phyloP scores from a whole-genome alignment of 2,888 invertebrate genomes.

The Dicycla oo region DNA sequence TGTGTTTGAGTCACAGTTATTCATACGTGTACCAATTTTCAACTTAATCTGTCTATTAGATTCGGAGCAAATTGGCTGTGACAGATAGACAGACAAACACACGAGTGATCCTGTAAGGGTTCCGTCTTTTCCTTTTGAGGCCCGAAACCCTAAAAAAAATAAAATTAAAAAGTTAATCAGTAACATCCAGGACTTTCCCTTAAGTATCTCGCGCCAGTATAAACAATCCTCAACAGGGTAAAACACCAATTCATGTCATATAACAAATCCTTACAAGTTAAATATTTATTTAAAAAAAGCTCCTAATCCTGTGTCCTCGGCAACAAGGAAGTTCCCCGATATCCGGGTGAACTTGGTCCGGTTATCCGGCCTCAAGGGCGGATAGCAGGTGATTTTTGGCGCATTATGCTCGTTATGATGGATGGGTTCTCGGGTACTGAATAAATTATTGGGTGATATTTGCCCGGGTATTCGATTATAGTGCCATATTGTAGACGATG shows the following conservation, averaged over 20 bases:
- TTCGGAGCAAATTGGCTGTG: no score
- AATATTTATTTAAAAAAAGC: constrained; percentile 15
- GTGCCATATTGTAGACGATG: neutral
- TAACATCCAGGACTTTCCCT: no score
- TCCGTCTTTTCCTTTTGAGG: no score
- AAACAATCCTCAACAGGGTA: neutral
- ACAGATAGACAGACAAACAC: no score
- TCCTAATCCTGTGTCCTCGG: constrained; percentile 44
- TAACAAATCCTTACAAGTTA: neutral
- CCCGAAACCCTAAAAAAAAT: no score
- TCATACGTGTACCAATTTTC: no score
- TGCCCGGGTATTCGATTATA: constrained; percentile 14
- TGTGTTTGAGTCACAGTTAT: no score
- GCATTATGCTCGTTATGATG: constrained; percentile 38
- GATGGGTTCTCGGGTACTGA: constrained; percentile 40
- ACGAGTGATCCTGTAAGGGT: no score
- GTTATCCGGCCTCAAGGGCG: constrained; percentile 61
- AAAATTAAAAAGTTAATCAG: no score
- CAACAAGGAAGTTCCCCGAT: constrained; percentile 50
- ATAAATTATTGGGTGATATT: constrained; percentile 40
- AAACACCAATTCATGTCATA: neutral
- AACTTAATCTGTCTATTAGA: no score
- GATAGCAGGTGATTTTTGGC: constrained; percentile 45
- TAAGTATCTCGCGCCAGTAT: neutral
- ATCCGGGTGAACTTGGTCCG: constrained; percentile 64